Evolutionary conservation across 2,888 invertebrate genomes (phyloP).

Genomic region (Aethes cnicana): DNA sequence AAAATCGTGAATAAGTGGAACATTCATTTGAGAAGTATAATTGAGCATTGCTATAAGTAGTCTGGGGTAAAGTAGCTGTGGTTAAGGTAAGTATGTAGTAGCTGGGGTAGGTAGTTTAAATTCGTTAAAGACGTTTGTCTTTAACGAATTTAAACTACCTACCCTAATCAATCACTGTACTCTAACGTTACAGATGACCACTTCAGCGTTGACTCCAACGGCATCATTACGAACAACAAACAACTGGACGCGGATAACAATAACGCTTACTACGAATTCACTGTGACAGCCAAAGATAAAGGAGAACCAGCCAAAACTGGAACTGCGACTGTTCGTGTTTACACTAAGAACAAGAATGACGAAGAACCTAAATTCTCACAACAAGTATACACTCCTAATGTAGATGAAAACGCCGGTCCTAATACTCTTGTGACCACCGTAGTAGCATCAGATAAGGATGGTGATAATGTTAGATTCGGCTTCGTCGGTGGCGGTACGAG

Average conservation of each 20-base stretch:
- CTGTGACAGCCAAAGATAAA: conserved; percentile 96
- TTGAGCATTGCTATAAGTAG: no score
- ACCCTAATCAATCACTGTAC: no score
- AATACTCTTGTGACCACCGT: conserved; percentile 98
- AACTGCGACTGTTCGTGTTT: conserved; percentile 95
- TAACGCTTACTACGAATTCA: conserved; percentile 97
- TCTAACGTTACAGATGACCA: conserved; percentile 88
- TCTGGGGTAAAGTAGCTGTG: no score
- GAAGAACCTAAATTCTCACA: conserved; percentile 98
- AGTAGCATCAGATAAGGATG: conserved; percentile 98
- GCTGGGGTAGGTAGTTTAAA: no score
- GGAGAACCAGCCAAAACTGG: conserved; percentile 96
- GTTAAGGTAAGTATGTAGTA: no score
- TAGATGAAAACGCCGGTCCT: conserved; percentile 97
- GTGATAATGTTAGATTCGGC: conserved; percentile 96
- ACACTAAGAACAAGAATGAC: conserved; percentile 99
- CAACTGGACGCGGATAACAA: conserved; percentile 98
- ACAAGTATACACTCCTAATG: conserved; percentile 97
- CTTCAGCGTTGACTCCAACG: conserved; percentile 96
- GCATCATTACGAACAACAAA: conserved; percentile 95
- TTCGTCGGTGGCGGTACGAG: conserved; percentile 95
- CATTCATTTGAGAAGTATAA: no score
- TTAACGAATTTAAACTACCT: no score
- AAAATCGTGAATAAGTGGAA: no score
- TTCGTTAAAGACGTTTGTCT: no score